Evolutionary conservation across 2,888 invertebrate genomes (phyloP).

Genomic region (Drosophila aldrichi): DNA sequence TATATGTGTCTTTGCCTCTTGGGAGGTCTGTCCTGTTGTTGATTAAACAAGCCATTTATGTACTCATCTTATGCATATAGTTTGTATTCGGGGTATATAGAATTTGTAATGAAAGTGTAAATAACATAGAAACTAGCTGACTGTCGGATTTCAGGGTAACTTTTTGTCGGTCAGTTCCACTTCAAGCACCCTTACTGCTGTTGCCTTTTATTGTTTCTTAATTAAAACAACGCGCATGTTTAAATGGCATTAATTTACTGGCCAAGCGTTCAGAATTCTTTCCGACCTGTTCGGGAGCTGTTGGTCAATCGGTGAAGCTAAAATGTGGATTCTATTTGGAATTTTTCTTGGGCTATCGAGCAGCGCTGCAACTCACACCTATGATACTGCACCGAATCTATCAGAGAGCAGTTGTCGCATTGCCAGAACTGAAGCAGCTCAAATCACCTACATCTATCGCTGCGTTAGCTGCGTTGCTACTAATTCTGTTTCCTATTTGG

Average conservation of each 20-base stretch:
- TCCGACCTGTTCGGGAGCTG: background rate
- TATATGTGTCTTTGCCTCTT: background rate
- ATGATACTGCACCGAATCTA: slow-evolving; percentile 9
- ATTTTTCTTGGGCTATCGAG: slow-evolving; percentile 27
- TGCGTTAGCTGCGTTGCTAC: slow-evolving; percentile 53
- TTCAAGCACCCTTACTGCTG: no score
- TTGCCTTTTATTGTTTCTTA: background rate
- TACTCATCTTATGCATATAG: background rate
- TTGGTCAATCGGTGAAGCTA: background rate
- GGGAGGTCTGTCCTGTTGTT: background rate
- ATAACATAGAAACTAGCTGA: background rate
- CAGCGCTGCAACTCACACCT: background rate
- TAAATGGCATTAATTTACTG: background rate
- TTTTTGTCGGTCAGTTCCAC: background rate
- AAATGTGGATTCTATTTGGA: slow-evolving; percentile 31
- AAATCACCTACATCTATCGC: slow-evolving; percentile 63
- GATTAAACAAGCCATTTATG: background rate
- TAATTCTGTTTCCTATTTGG: background rate
- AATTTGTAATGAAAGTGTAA: no score
- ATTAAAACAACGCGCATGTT: slow-evolving; percentile 5
- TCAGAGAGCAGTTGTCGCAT: slow-evolving; percentile 51
- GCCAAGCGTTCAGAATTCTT: background rate
- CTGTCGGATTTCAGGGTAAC: background rate
- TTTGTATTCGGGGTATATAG: background rate
- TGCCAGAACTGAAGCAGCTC: slow-evolving; percentile 41